Conservation (phyloP, 2,888 invertebrate species). For the Callyntrura sp. region DNA sequence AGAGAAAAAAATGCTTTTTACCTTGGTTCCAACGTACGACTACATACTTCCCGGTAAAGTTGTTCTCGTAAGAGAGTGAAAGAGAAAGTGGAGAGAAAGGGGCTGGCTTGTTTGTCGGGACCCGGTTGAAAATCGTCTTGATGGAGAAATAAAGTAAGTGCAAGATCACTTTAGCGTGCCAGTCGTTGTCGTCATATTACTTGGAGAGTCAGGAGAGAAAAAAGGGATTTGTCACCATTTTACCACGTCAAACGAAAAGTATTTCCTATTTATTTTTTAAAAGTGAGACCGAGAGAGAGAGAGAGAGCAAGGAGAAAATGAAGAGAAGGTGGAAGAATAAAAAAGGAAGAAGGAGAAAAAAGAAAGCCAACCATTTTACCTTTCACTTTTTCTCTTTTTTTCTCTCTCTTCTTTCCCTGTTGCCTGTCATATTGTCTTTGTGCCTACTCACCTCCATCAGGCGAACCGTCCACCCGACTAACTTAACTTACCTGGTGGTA, state of each 20-base stretch:
- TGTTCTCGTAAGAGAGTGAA: neutral
- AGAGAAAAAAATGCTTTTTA: neutral
- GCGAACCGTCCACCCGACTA: neutral
- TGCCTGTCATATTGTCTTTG: neutral
- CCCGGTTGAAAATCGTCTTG: neutral
- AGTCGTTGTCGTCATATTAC: conserved; percentile 37
- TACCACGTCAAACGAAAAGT: conserved; percentile 53
- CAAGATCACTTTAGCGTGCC: conserved; percentile 27
- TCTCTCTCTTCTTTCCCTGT: neutral
- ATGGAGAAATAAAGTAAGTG: conserved; percentile 47
- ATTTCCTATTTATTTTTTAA: conserved; percentile 19
- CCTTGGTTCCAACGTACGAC: no score
- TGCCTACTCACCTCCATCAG: neutral
- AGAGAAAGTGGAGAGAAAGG: neutral
- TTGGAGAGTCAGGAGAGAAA: conserved; percentile 13
- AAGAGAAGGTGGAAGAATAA: neutral
- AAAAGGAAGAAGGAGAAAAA: neutral
- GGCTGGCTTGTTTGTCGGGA: no score
- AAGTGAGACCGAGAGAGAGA: neutral
- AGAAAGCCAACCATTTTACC: neutral
- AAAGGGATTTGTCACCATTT: conserved; percentile 68
- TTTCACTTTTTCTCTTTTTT: neutral
- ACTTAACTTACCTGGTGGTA: conserved; percentile 40
- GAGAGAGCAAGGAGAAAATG: neutral
- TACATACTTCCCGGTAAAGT: neutral